Conservation (phyloP, 2,888 invertebrate genomes). For the Kryphioiulus occultus region DNA sequence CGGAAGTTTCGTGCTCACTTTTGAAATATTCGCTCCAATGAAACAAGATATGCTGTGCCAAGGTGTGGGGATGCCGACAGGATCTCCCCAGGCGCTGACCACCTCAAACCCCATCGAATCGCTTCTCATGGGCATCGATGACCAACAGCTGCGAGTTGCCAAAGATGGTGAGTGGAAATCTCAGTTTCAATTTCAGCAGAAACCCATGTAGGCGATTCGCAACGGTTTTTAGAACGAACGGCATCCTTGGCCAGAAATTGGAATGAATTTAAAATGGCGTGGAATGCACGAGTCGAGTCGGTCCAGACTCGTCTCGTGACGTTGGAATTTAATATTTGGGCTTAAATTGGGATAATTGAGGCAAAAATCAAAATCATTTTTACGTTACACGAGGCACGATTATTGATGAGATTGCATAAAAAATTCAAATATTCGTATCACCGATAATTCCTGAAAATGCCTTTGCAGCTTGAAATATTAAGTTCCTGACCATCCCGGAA, state of each 20-base stretch:
- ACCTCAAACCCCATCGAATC: constrained; percentile 21
- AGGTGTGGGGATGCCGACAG: constrained; percentile 42
- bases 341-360: background rate
- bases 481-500: too few relatives aligned
- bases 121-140: constrained; percentile 34
- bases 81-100: constrained; percentile 41
- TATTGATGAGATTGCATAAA: background rate
- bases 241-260: background rate
- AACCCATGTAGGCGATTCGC: too few relatives aligned
- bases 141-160: background rate
- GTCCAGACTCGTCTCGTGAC: background rate
- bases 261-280: background rate
- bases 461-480: background rate
- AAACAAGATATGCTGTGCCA: constrained; percentile 42
- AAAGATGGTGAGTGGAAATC: background rate
- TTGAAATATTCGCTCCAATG: constrained; percentile 36
- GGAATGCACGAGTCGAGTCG: background rate
- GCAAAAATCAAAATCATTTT: background rate
- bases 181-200: background rate
- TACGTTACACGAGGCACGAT: background rate
- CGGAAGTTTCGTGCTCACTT: background rate
- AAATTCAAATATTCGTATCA: background rate
- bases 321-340: background rate
- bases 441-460: background rate
- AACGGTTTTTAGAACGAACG: too few relatives aligned